A percentile compares a stretch with the other conserved stretches of the same genome.
Conservation (phyloP, 2,888 invertebrate species). For the Furcula furcula region DNA sequence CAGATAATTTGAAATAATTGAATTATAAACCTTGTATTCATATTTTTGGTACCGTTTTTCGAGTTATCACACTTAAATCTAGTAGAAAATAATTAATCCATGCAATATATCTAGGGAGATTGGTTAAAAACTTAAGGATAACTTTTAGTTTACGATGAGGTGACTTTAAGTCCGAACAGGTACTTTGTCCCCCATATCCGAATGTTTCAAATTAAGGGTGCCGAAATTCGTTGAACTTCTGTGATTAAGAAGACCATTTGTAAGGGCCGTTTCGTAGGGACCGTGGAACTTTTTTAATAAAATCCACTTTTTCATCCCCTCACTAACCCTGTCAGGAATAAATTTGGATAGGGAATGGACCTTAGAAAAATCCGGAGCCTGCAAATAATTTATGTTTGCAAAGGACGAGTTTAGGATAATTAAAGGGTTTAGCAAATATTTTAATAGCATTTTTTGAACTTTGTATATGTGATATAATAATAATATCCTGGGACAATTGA, state of each 20-base stretch:
- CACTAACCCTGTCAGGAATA: slow-evolving; percentile 38
- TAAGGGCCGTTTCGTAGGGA: slow-evolving; percentile 28
- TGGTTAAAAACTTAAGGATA: too few species aligned
- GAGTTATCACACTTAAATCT: too few species aligned
- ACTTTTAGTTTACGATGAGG: not conserved
- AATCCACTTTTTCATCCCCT: slow-evolving; percentile 47
- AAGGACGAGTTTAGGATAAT: slow-evolving; percentile 34
- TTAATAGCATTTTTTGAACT: slow-evolving; percentile 20
- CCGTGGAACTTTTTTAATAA: slow-evolving; percentile 70
- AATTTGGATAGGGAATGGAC: slow-evolving; percentile 58
- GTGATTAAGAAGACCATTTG: slow-evolving; percentile 22
- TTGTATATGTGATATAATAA: slow-evolving; percentile 15
- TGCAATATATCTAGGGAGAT: too few species aligned
- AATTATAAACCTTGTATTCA: too few species aligned
- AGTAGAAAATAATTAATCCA: too few species aligned
- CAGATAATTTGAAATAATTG: too few species aligned
- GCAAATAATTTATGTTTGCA: slow-evolving; percentile 56
- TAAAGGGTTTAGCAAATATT: slow-evolving; percentile 29
- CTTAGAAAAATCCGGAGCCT: slow-evolving; percentile 47
- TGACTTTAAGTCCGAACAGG: not conserved
- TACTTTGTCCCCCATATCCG: not conserved
- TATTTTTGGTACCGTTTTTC: too few species aligned
- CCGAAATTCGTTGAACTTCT: slow-evolving; percentile 5
- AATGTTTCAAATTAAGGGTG: slow-evolving; percentile 2
- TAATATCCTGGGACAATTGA: too few species aligned